Conservation (phyloP, 2,888 invertebrate genomes). For the Linnaemya tessellans region DNA sequence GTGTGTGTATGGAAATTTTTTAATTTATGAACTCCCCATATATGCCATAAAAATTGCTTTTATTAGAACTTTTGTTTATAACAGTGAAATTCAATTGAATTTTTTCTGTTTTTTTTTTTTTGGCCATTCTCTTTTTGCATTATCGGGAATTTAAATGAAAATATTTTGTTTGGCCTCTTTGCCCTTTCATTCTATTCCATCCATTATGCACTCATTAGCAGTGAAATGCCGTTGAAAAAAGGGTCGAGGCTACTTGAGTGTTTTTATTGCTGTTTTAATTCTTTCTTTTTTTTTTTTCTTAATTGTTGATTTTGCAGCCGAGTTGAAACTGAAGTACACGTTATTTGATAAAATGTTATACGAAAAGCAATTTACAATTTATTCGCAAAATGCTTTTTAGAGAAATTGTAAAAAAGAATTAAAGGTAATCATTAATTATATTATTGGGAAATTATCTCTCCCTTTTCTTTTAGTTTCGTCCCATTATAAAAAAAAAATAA, state of each 20-base stretch:
- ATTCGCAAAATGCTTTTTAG: constrained; percentile 39
- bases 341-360: constrained; percentile 1
- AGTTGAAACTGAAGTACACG: constrained; percentile 17
- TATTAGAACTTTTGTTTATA: constrained; percentile 35
- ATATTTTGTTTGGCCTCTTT: constrained; percentile 55
- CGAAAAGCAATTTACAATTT: constrained; percentile 21
- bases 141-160: constrained; percentile 46
- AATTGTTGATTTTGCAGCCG: constrained; percentile 23
- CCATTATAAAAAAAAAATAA: too few relatives aligned
- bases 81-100: constrained; percentile 53
- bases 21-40: neutral
- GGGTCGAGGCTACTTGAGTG: constrained; percentile 31
- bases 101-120: constrained; percentile 23
- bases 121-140: neutral
- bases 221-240: constrained; percentile 20
- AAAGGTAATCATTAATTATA: constrained; percentile 7
- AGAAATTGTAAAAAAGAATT: constrained; percentile 17
- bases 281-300: neutral
- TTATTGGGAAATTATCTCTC: constrained; percentile 1
- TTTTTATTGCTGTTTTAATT: neutral
- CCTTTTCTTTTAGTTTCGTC: neutral
- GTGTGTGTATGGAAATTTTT: neutral
- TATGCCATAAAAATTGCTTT: neutral
- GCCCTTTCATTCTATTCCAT: neutral
- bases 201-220: constrained; percentile 23